Evolutionary conservation across 2,797 vertebrate species (phyloP), one percentile per base, ranked within the genome.

Genomic region (Petrocephalus sullivani): DNA sequence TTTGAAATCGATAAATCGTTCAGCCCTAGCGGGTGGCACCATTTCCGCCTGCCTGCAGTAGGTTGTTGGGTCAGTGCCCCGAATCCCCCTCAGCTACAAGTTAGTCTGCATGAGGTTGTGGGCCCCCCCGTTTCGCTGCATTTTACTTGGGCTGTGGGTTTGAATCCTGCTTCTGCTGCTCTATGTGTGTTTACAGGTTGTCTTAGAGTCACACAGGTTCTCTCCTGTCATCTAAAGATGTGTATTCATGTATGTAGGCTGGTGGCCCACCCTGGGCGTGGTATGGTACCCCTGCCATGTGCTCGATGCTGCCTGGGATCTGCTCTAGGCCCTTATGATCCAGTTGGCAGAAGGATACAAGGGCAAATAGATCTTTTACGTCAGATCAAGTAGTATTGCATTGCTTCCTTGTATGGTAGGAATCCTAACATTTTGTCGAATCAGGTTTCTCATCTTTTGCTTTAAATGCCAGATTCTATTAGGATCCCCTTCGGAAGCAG

Each of bases 401-500:
- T 41, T 46, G 71, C 71, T 46, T 78, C 71, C 16, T 46, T 78
- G 71, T 46, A 14, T 57, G 16, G 56, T 14, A 51, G 49, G 49
- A 57, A 19, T 57, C 10, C 10, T 57, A 57, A 57, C 16, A n/a
- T n/a, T 19, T 78, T 78, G 71, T 41, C 19, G 33, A 78, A 46
- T 57, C 54, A n/a, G 87, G 46, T 87, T 53, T 89, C 64, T 56
- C n/a, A 75, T 88, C 61, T 89, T 87, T 89, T 78, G 51, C 84
- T 61, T 88, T 88, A 82, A 85, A 88, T 78, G 57, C 94, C 95
- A 96, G 96, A 96, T 96, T 96, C 95, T 95, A 96, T 96, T 94
- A 95, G 96, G 95, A 96, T 96, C 93, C 96, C 96, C 91, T 96
- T 96, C 92, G 96, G 96, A 94, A 95, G 95, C 96, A 96, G 96